Conservation (phyloP, 2,113 vertebrate species). For the Canis aureus region DNA sequence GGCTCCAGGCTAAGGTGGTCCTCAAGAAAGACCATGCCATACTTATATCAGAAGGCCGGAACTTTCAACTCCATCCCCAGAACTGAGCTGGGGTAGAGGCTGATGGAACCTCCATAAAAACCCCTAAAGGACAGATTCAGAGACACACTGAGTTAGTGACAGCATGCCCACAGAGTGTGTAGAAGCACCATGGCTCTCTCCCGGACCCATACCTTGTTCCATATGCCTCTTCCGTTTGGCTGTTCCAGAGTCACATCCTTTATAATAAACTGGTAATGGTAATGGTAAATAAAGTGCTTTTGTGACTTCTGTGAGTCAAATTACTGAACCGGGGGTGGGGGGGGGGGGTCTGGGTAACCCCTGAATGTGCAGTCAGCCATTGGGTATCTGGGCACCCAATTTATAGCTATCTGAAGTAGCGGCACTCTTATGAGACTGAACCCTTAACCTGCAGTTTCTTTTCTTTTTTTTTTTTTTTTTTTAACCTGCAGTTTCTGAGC, state of each 20-base stretch:
- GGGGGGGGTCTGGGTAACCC: not conserved
- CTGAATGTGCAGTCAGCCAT: not conserved
- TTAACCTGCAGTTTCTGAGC: not conserved
- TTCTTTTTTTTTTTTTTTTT: too few species aligned
- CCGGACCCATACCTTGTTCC: not conserved
- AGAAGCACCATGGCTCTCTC: not conserved
- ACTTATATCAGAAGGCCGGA: not conserved
- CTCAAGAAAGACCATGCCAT: not conserved
- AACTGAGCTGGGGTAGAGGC: not conserved
- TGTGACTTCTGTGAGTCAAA: not conserved
- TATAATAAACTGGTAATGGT: not conserved
- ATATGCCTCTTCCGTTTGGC: too few species aligned
- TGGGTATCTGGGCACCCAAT: not conserved
- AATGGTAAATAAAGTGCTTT: not conserved
- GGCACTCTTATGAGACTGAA: not conserved
- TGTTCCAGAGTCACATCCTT: not conserved
- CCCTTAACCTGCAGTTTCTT: not conserved
- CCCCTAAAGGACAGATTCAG: not conserved
- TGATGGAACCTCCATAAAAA: not conserved
- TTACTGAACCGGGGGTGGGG: not conserved
- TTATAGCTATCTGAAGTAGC: not conserved
- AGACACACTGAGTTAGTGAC: not conserved
- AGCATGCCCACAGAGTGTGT: too few species aligned
- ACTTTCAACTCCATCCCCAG: not conserved
- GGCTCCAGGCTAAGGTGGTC: not conserved